A percentile compares a stretch with the other conserved stretches of the same genome.
Conservation (phyloP, 2,113 vertebrate genomes). For the Entosphenus tridentatus region DNA sequence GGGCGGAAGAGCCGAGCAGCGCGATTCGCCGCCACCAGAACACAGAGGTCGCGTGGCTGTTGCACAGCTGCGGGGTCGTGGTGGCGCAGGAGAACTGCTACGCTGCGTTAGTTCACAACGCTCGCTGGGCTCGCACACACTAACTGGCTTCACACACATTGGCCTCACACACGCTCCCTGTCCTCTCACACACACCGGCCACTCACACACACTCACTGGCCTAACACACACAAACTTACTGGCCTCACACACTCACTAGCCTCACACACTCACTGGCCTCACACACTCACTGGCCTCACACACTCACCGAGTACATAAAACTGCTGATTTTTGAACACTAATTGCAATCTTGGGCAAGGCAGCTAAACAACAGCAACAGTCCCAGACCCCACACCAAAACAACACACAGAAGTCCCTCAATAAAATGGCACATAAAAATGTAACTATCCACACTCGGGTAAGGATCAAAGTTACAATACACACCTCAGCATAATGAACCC, state of each 20-base stretch:
- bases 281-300: not conserved
- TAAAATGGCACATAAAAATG: slow-evolving; percentile 8
- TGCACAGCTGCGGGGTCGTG: slow-evolving; percentile 42
- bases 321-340: too few relatives aligned
- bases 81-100: slow-evolving; percentile 57
- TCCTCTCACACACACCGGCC: not conserved
- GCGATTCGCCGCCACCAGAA: slow-evolving; percentile 46
- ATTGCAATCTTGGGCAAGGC: too few relatives aligned
- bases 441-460: not conserved
- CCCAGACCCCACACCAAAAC: too few relatives aligned
- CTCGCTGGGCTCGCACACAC: not conserved
- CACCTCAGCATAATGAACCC: fast-evolving
- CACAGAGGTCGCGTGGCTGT: slow-evolving; percentile 60
- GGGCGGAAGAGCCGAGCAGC: slow-evolving; percentile 35
- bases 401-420: too few relatives aligned
- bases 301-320: not conserved
- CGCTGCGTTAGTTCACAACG: slow-evolving; percentile 28
- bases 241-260: not conserved
- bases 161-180: not conserved
- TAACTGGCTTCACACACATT: not conserved
- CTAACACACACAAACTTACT: not conserved
- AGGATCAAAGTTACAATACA: fast-evolving
- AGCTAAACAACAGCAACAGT: too few relatives aligned
- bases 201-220: not conserved
- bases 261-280: not conserved